These are phyloP conservation scores for Oxytorus armatus DNA, from an alignment of 2,888 invertebrate species.

Conservation along the genomic window DNA sequence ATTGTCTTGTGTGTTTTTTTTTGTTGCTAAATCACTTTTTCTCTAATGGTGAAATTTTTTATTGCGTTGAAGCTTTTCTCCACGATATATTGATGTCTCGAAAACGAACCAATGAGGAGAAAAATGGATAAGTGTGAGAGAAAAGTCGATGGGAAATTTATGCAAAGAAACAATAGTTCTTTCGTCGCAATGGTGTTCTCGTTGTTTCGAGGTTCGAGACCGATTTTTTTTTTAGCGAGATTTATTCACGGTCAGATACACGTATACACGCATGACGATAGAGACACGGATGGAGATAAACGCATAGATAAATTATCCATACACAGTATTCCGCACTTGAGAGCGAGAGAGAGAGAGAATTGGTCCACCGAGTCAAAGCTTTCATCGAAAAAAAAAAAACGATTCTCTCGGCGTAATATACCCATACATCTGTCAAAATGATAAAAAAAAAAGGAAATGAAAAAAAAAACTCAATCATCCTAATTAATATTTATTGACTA, in stretches of 20 bases:
- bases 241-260: slow-evolving; percentile 53
- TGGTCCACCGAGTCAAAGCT: slow-evolving; percentile 14
- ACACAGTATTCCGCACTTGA: slow-evolving; percentile 60
- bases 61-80: slow-evolving; percentile 18
- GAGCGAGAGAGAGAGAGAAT: slow-evolving; percentile 36
- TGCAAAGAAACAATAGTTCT: too few relatives aligned
- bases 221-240: slow-evolving; percentile 46
- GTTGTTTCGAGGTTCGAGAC: slow-evolving; percentile 29
- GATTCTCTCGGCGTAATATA: slow-evolving; percentile 21
- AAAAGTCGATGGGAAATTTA: too few relatives aligned
- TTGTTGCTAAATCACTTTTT: slow-evolving; percentile 24
- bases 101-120: slow-evolving; percentile 11
- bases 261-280: slow-evolving; percentile 36
- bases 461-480: slow-evolving; percentile 70
- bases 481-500: slow-evolving; percentile 83
- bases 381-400: slow-evolving; percentile 9
- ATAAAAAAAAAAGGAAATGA: slow-evolving; percentile 24
- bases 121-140: slow-evolving; percentile 13
- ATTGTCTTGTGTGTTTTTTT: slow-evolving; percentile 22
- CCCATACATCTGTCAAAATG: slow-evolving; percentile 1
- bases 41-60: not conserved
- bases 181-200: slow-evolving; percentile 41
- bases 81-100: slow-evolving; percentile 3
- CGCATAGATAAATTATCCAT: slow-evolving; percentile 39
- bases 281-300: too few relatives aligned